Percentiles rank a stretch among this genome's conserved stretches.
phyloP scores from a whole-genome alignment of 2,113 vertebrate species.

The Pangasianodon hypophthalmus region DNA sequence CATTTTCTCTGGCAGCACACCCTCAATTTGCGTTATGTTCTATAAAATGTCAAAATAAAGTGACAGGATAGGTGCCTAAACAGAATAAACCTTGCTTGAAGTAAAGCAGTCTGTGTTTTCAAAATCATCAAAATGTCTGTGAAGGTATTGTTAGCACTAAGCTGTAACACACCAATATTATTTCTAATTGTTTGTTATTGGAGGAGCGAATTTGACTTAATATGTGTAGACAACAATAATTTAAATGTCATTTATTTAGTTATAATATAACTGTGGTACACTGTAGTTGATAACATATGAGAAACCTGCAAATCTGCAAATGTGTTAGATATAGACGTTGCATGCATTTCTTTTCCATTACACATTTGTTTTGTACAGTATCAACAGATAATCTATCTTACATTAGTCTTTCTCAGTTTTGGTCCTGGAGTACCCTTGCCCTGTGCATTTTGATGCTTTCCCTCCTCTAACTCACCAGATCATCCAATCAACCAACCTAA shows the following conservation, averaged over 20 bases:
- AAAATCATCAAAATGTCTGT: background rate
- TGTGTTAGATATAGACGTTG: background rate
- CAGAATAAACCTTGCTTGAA: constrained; percentile 4
- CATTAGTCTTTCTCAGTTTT: background rate
- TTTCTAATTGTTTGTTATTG: background rate
- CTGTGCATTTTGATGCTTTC: background rate
- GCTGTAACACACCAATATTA: background rate
- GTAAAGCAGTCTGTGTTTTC: background rate
- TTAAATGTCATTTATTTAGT: background rate
- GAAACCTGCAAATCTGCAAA: background rate
- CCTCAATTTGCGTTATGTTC: constrained; percentile 25
- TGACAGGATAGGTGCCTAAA: constrained; percentile 8
- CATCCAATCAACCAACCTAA: background rate
- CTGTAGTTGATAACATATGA: background rate
- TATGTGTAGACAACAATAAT: background rate
- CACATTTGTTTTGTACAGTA: background rate
- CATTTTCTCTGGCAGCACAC: constrained; percentile 5
- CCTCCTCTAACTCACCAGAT: background rate
- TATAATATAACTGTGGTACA: background rate
- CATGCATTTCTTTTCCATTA: background rate
- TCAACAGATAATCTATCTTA: background rate
- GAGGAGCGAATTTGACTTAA: no score
- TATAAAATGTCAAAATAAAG: background rate
- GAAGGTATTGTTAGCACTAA: background rate
- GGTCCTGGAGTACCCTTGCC: background rate